Conservation (phyloP, 2,888 invertebrate genomes). For the Cataglyphis altisquamis region DNA sequence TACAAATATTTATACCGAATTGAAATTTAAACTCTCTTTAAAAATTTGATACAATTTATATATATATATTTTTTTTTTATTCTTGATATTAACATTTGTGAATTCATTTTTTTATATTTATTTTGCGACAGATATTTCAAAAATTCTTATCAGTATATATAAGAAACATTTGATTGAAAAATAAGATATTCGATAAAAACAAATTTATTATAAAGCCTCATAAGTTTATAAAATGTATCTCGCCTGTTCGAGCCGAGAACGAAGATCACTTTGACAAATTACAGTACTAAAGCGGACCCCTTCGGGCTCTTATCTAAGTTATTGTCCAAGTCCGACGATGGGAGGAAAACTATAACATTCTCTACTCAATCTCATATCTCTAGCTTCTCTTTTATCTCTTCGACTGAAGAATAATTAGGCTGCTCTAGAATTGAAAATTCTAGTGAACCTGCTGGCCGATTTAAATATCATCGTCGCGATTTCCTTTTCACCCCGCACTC, state of each 20-base stretch:
- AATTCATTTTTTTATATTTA: not conserved
- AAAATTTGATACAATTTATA: not conserved
- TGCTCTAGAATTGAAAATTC: not conserved
- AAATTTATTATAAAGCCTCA: conserved; percentile 6
- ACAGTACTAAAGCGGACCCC: conserved; percentile 75
- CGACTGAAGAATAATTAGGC: not conserved
- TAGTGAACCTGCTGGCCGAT: not conserved
- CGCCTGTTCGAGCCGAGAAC: conserved; percentile 37
- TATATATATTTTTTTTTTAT: not conserved
- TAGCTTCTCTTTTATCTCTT: not conserved
- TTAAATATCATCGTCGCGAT: not conserved
- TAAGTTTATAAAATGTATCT: conserved; percentile 36
- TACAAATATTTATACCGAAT: not conserved
- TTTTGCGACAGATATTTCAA: not conserved
- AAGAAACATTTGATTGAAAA: not conserved
- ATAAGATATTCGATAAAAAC: not conserved
- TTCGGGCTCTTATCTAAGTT: conserved; percentile 79
- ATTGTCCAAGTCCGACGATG: conserved; percentile 77
- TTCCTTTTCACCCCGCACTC: not conserved
- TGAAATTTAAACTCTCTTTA: not conserved
- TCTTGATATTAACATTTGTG: not conserved
- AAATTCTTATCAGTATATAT: not conserved
- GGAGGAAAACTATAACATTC: conserved; percentile 64
- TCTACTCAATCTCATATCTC: not conserved
- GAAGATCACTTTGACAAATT: conserved; percentile 72